These are phyloP conservation scores for Nephrotoma appendiculata DNA, from an alignment of 2,888 invertebrate genomes.

Conservation along the genomic window DNA sequence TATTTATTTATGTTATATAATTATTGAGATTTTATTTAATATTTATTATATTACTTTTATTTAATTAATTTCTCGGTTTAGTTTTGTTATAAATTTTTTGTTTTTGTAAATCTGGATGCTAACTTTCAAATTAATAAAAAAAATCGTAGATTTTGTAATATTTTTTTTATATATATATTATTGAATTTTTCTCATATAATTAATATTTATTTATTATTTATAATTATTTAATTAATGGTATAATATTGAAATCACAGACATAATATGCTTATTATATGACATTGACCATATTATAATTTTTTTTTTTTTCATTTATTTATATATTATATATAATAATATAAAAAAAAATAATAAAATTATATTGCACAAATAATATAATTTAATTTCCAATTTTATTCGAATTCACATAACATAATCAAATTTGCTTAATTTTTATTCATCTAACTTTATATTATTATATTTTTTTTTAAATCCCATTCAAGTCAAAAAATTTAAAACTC, in stretches of 20 bases:
- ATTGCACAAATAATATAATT: conserved; percentile 1
- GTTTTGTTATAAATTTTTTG: neutral
- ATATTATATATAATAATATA: neutral
- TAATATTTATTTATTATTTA: neutral
- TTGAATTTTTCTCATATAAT: neutral
- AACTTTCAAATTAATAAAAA: neutral
- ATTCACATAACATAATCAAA: neutral
- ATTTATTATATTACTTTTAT: neutral
- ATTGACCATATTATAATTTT: conserved; percentile 5
- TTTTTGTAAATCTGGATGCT: neutral
- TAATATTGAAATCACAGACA: conserved; percentile 6
- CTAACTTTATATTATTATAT: neutral
- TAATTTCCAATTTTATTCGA: neutral
- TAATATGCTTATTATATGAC: conserved; percentile 7
- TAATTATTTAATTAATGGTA: neutral
- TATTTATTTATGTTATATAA: neutral
- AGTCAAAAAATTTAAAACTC: neutral
- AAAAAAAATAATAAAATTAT: neutral
- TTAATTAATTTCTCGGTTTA: neutral
- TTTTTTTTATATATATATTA: neutral
- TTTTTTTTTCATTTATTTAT: neutral
- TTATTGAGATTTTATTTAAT: conserved; percentile 1
- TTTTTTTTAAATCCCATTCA: neutral
- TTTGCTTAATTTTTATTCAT: neutral
- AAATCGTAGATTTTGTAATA: neutral